Conservation (phyloP, 2,113 vertebrate species). For the Baryphthengus martii region DNA sequence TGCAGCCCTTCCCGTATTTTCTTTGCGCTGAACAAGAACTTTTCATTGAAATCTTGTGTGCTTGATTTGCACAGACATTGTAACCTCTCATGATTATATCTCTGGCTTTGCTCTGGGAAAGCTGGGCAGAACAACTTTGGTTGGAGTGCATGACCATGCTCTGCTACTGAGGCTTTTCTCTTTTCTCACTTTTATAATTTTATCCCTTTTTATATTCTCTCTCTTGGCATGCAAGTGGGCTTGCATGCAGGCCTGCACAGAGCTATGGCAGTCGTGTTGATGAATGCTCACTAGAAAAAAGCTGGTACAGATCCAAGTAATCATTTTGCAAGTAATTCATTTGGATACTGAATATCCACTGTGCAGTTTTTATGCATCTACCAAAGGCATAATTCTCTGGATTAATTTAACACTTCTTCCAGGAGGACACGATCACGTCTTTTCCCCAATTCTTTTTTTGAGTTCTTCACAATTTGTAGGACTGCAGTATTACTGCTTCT, state of each 20-base stretch:
- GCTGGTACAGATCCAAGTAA: not conserved
- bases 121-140: not conserved
- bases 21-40: not conserved
- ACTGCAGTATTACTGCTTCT: not conserved
- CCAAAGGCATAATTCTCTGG: not conserved
- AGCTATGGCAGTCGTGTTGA: not conserved
- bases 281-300: slow-evolving; percentile 23
- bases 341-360: not conserved
- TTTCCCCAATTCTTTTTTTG: not conserved
- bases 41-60: not conserved
- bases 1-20: not conserved
- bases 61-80: not conserved
- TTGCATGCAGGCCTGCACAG: not conserved
- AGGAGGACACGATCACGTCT: not conserved
- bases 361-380: not conserved
- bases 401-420: not conserved
- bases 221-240: not conserved
- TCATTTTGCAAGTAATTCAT: not conserved
- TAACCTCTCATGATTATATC: not conserved
- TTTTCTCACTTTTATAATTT: not conserved
- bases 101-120: not conserved
- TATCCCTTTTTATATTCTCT: not conserved
- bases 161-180: not conserved
- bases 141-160: not conserved
- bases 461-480: not conserved